Evolutionary conservation across 1,140 invertebrate species (phyloP).

Genomic region (Rhopalosiphum padi): DNA sequence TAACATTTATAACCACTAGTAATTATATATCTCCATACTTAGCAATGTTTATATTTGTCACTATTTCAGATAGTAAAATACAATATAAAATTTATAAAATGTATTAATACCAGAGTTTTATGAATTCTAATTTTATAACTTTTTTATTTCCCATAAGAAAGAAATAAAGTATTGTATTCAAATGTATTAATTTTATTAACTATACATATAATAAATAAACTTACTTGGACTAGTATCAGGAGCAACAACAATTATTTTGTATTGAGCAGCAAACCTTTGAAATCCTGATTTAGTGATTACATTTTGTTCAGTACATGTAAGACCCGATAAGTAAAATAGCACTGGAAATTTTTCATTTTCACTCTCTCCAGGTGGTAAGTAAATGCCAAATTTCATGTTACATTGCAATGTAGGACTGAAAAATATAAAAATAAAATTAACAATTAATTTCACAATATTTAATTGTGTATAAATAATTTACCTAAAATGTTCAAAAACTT

Average conservation of each 20-base stretch:
- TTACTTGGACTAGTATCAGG: slow-evolving; percentile 94
- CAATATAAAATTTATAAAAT: background rate
- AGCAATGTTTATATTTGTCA: no score
- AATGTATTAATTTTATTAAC: no score
- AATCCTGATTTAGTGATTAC: slow-evolving; percentile 95
- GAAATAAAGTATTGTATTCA: background rate
- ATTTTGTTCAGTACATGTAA: slow-evolving; percentile 96
- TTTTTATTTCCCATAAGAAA: background rate
- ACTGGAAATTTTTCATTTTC: slow-evolving; percentile 76
- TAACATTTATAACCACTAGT: background rate
- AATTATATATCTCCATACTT: background rate
- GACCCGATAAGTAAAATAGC: slow-evolving; percentile 92
- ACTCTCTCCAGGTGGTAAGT: slow-evolving; percentile 77
- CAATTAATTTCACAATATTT: background rate
- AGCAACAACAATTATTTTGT: slow-evolving; percentile 84
- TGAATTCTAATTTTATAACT: background rate
- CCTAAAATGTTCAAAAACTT: slow-evolving; percentile 85
- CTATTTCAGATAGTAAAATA: background rate
- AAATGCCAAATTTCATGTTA: slow-evolving; percentile 93
- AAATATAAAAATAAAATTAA: slow-evolving; percentile 60
- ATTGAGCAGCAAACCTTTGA: slow-evolving; percentile 84
- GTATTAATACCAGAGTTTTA: background rate
- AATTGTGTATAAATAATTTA: slow-evolving; percentile 61
- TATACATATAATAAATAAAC: slow-evolving; percentile 52
- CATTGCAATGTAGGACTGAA: slow-evolving; percentile 79